Conservation (phyloP, 2,888 invertebrate genomes). For the Drosophila flavopinicola region DNA sequence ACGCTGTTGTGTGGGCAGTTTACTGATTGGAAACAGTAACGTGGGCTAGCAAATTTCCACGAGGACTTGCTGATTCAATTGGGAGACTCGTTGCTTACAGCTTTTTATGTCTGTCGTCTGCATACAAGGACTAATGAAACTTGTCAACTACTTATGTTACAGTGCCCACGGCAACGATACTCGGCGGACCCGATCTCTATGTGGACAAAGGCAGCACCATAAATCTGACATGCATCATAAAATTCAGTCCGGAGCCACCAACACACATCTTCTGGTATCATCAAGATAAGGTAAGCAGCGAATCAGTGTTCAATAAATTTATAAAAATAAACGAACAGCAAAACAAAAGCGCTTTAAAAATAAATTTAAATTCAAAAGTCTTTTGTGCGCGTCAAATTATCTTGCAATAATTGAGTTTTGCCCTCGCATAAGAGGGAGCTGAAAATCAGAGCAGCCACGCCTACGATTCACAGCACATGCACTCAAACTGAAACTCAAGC, state of each 20-base stretch:
- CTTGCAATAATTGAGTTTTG: conserved; percentile 74
- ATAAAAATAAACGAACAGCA: conserved; percentile 21
- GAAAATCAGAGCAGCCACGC: conserved; percentile 26
- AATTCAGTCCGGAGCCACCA: conserved; percentile 93
- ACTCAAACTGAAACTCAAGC: conserved; percentile 32
- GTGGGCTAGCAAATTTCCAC: conserved; percentile 27
- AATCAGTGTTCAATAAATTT: conserved; percentile 49
- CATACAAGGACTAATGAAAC: conserved; percentile 7
- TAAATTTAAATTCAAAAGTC: conserved; percentile 29
- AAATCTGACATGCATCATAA: conserved; percentile 92
- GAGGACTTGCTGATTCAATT: conserved; percentile 30
- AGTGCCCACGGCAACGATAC: conserved; percentile 92
- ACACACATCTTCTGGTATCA: conserved; percentile 98
- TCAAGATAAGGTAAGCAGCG: conserved; percentile 93
- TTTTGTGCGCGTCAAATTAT: conserved; percentile 65
- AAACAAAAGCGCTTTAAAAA: conserved; percentile 1
- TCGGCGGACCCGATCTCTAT: conserved; percentile 92
- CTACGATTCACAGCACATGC: conserved; percentile 11
- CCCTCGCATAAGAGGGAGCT: conserved; percentile 21
- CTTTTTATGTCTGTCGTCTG: neutral
- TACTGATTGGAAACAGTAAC: conserved; percentile 33
- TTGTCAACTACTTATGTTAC: conserved; percentile 64
- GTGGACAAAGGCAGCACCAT: conserved; percentile 93
- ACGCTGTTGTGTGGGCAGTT: conserved; percentile 9
- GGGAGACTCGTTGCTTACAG: neutral